A percentile compares a stretch with the other conserved stretches of the same genome.
Evolutionary conservation across 1,140 invertebrate species (phyloP).

Genomic region (Potamilus streckersoni): DNA sequence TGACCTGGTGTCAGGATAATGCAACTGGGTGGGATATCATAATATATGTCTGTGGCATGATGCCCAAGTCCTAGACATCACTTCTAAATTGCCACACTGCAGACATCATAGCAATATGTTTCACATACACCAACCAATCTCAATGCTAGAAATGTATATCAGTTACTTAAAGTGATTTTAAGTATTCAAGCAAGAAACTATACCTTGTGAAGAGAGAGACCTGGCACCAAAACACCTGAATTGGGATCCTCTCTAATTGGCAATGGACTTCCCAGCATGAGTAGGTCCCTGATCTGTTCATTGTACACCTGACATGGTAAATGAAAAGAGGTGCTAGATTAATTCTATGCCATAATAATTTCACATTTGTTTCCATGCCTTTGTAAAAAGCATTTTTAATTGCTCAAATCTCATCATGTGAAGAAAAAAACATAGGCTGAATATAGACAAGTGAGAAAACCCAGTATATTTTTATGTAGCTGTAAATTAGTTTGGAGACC

Average conservation of each 20-base stretch:
- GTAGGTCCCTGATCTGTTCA: conserved; percentile 91
- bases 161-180: background rate
- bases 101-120: background rate
- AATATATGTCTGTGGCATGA: too few species aligned
- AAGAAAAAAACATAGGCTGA: too few species aligned
- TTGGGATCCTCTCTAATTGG: conserved; percentile 91
- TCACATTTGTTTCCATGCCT: too few species aligned
- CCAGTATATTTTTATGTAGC: too few species aligned
- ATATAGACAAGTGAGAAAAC: too few species aligned
- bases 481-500: too few species aligned
- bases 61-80: background rate
- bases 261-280: conserved; percentile 84
- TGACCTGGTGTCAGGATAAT: too few species aligned
- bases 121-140: conserved; percentile 1
- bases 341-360: too few species aligned
- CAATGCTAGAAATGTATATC: background rate
- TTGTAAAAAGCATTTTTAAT: too few species aligned
- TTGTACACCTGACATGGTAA: conserved; percentile 84
- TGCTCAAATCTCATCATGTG: too few species aligned
- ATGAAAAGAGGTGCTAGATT: too few species aligned
- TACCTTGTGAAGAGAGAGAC: conserved; percentile 86
- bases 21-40: too few species aligned
- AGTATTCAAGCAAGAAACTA: conserved; percentile 1
- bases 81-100: background rate
- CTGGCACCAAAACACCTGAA: conserved; percentile 85